Percentiles rank a stretch among this genome's conserved stretches.
phyloP scores from a whole-genome alignment of 2,113 vertebrate species.

The Deroptyus accipitrinus region DNA sequence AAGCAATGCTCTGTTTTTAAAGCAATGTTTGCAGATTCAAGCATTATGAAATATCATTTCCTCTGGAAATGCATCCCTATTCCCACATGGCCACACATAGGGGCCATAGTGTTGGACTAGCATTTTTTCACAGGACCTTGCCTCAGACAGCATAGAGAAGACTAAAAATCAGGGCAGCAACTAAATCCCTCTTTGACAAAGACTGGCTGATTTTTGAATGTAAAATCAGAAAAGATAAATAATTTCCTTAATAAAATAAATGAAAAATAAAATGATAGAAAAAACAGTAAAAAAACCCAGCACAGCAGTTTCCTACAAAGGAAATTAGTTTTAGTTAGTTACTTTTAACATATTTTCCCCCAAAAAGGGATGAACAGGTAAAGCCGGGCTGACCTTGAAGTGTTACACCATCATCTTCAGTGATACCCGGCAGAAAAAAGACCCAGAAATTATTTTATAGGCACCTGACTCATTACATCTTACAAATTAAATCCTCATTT shows the following conservation, averaged over 20 bases:
- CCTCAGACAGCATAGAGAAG: background rate
- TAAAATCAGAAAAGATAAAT: background rate
- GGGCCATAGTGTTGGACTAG: background rate
- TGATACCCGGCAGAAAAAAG: conserved; percentile 31
- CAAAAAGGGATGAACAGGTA: conserved; percentile 13
- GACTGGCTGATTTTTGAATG: background rate
- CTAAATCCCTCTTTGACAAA: background rate
- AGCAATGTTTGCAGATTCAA: background rate
- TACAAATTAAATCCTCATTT: conserved; percentile 75
- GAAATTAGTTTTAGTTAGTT: background rate
- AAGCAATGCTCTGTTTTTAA: background rate
- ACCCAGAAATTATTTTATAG: conserved; percentile 33
- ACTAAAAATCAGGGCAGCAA: background rate
- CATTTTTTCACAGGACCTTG: background rate
- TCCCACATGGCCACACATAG: background rate
- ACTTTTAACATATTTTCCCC: conserved; percentile 34
- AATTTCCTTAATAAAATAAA: background rate
- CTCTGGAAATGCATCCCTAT: background rate
- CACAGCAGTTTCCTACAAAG: background rate
- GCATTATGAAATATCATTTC: background rate
- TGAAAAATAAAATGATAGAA: background rate
- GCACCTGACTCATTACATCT: conserved; percentile 68
- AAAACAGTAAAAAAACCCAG: background rate
- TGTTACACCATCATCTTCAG: conserved; percentile 39
- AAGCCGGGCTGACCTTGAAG: conserved; percentile 59